Evolutionary conservation across 1,140 invertebrate genomes (phyloP).

Genomic region (Drosophila gunungcola): DNA sequence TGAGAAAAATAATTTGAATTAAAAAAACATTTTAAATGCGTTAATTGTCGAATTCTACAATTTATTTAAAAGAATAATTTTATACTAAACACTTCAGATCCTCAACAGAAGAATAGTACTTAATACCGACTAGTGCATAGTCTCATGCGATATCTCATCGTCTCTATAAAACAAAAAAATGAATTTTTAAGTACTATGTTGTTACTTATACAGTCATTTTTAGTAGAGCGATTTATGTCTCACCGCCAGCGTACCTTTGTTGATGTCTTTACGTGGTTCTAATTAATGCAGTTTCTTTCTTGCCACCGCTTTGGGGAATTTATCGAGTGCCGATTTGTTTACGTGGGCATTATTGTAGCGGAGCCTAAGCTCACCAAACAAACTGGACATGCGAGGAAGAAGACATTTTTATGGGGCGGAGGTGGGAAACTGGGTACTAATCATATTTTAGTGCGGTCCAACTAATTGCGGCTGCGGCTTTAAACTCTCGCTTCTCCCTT

Average conservation of each 20-base stretch:
- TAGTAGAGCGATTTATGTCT: slow-evolving; percentile 14
- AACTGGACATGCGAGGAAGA: background rate
- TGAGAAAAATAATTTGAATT: no score
- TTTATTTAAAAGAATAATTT: no score
- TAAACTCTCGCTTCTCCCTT: slow-evolving; percentile 9
- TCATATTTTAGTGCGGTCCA: slow-evolving; percentile 75
- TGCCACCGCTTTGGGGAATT: slow-evolving; percentile 21
- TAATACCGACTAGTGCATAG: no score
- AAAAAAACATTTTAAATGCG: no score
- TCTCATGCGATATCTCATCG: no score
- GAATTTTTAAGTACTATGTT: no score
- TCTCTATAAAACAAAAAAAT: no score
- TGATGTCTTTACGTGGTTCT: slow-evolving; percentile 34
- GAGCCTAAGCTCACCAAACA: slow-evolving; percentile 4
- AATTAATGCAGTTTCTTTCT: slow-evolving; percentile 57
- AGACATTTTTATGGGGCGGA: background rate
- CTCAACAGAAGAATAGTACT: background rate
- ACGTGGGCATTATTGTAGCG: slow-evolving; percentile 1
- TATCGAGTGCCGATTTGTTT: slow-evolving; percentile 10
- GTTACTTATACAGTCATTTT: no score
- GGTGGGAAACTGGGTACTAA: slow-evolving; percentile 41
- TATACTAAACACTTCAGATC: slow-evolving; percentile 17
- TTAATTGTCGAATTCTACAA: no score
- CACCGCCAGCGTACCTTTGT: slow-evolving; percentile 33
- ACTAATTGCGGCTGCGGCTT: slow-evolving; percentile 64